A percentile compares a stretch with the other conserved stretches of the same genome.
These are phyloP conservation scores for Spatula versicolor DNA, from an alignment of 2,797 vertebrate genomes.

Conservation along the genomic window DNA sequence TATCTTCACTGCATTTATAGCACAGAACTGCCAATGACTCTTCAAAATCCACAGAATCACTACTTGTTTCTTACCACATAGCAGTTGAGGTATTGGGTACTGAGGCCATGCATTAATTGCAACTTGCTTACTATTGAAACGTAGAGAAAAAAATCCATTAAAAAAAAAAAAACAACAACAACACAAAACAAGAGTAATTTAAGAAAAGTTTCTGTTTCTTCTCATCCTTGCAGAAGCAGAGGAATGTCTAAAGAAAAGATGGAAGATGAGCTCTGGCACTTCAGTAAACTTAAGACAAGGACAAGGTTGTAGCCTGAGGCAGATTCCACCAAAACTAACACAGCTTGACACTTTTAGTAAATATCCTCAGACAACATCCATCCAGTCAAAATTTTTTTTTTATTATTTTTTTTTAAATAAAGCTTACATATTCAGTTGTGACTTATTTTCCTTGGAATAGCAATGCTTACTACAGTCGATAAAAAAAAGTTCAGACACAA, in stretches of 20 bases:
- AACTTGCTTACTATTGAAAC: neutral
- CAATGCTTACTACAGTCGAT: neutral
- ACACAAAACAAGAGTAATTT: neutral
- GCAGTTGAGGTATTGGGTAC: neutral
- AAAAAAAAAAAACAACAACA: neutral
- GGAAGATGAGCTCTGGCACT: neutral
- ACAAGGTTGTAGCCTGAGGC: slow-evolving; percentile 13
- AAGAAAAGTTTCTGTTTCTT: neutral
- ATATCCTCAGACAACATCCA: neutral
- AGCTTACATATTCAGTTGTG: neutral
- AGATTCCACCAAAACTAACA: slow-evolving; percentile 39
- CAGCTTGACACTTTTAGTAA: slow-evolving; percentile 22
- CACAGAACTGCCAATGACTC: neutral
- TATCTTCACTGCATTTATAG: neutral
- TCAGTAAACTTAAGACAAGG: slow-evolving; percentile 13
- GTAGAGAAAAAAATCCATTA: neutral
- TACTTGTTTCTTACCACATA: neutral
- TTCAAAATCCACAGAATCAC: neutral
- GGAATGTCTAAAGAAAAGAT: neutral
- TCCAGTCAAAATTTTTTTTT: neutral
- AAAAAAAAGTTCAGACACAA: too few relatives aligned
- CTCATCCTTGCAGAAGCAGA: neutral
- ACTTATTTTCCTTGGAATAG: neutral
- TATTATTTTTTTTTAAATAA: neutral
- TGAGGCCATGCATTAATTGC: neutral